Conservation (phyloP, 2,888 invertebrate genomes). For the Linyphia triangularis region DNA sequence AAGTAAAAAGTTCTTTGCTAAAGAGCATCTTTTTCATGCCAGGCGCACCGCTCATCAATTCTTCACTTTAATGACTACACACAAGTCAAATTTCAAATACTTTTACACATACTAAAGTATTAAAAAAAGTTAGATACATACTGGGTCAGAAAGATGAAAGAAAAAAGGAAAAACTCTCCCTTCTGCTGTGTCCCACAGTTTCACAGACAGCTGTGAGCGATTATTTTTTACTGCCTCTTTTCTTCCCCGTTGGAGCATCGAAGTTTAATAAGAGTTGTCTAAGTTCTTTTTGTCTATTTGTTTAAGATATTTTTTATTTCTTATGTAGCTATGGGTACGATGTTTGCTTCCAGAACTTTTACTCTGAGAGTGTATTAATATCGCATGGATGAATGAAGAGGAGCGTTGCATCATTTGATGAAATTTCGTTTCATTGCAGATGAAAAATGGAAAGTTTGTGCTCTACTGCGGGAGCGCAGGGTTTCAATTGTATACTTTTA, state of each 20-base stretch:
- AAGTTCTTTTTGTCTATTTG: not conserved
- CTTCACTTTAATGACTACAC: conserved; percentile 14
- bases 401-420: not conserved
- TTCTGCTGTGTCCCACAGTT: not conserved
- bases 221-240: not conserved
- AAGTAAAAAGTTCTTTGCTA: too few species aligned
- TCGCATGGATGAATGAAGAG: not conserved
- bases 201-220: conserved; percentile 17
- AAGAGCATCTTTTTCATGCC: not conserved
- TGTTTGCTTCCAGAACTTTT: conserved; percentile 1
- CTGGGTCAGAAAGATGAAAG: not conserved
- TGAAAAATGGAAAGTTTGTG: not conserved
- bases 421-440: not conserved
- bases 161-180: not conserved
- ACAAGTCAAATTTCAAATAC: conserved; percentile 6
- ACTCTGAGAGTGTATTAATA: not conserved
- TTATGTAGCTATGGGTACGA: not conserved
- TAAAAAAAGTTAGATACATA: not conserved
- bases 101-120: not conserved
- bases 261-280: conserved; percentile 19
- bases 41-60: not conserved
- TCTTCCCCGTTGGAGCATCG: not conserved
- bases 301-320: too few species aligned
- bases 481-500: too few species aligned
- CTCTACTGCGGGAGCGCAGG: too few species aligned